Conservation (phyloP, 2,113 vertebrate species). For the Cervus canadensis region DNA sequence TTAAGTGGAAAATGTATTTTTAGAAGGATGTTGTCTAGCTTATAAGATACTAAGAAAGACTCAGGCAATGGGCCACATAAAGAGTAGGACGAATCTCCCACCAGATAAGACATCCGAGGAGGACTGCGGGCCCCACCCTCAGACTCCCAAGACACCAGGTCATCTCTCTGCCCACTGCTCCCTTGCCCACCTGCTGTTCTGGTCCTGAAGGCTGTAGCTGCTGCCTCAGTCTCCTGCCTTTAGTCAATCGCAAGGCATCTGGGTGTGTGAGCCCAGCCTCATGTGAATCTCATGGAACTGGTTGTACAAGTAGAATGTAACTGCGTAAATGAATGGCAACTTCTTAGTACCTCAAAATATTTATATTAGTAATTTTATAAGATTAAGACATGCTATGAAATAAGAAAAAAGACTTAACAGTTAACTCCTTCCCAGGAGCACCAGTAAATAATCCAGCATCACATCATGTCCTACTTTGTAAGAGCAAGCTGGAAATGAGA, state of each 20-base stretch:
- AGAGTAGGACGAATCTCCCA: not conserved
- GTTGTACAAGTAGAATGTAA: not conserved
- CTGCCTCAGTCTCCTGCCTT: not conserved
- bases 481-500: not conserved
- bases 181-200: not conserved
- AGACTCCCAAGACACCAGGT: fast-evolving
- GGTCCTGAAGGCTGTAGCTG: fast-evolving
- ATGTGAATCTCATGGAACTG: not conserved
- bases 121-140: not conserved
- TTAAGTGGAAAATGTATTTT: not conserved
- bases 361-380: not conserved
- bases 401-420: not conserved
- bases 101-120: fast-evolving
- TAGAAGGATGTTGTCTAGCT: not conserved
- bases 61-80: no score
- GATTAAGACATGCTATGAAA: not conserved
- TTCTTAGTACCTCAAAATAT: not conserved
- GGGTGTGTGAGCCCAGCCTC: not conserved
- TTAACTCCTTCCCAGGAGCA: not conserved
- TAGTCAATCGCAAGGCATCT: fast-evolving
- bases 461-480: not conserved
- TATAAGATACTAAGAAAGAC: not conserved
- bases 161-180: fast-evolving
- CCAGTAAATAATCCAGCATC: not conserved
- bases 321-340: not conserved